Conservation (phyloP, 2,113 vertebrate species). For the Aplodontia rufa region DNA sequence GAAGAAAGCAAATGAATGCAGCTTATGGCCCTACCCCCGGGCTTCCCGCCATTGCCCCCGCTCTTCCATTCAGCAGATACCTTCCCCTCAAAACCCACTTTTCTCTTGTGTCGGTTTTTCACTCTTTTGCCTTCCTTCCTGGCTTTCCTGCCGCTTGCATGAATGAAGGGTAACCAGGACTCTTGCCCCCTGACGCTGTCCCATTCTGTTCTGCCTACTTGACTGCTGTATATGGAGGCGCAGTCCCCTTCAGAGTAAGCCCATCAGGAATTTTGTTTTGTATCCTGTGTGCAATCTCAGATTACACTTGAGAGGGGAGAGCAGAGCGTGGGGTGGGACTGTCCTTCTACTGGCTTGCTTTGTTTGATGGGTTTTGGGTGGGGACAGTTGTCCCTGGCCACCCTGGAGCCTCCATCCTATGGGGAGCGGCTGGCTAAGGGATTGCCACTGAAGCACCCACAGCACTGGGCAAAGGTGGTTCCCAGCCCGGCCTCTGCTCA, state of each 20-base stretch:
- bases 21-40: not conserved
- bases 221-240: fast-evolving
- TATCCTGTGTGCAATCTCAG: not conserved
- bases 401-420: fast-evolving
- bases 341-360: not conserved
- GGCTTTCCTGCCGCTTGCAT: too few species aligned
- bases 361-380: not conserved
- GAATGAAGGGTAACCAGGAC: not conserved
- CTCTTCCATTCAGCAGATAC: too few species aligned
- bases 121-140: not conserved
- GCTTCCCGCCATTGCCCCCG: not conserved
- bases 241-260: not conserved
- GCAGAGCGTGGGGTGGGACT: not conserved
- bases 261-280: not conserved
- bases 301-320: not conserved
- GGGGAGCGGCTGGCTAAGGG: not conserved
- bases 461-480: not conserved
- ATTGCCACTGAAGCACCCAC: not conserved
- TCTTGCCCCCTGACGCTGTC: too few species aligned
- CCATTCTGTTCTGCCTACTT: not conserved
- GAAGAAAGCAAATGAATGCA: too few species aligned
- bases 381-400: not conserved
- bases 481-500: not conserved
- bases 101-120: not conserved
- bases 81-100: fast-evolving